Evolutionary conservation across 2,113 vertebrate genomes (phyloP).

Genomic region (Sturnira hondurensis): DNA sequence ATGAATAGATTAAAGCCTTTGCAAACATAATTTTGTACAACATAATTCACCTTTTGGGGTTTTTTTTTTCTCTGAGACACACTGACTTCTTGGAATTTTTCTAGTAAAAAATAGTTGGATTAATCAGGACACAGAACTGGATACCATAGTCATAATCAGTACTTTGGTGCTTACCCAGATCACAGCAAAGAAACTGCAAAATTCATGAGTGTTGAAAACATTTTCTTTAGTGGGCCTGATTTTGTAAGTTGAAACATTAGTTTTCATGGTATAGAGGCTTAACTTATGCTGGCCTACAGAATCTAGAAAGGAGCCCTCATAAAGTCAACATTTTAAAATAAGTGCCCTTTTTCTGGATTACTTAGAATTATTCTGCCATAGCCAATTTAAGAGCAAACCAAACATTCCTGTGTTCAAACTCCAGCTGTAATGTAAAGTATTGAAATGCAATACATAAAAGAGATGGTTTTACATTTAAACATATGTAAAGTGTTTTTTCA

Average conservation of each 20-base stretch:
- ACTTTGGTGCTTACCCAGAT: not conserved
- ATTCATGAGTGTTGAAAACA: not conserved
- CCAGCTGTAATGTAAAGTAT: not conserved
- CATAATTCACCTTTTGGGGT: not conserved
- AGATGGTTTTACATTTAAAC: slow-evolving; percentile 20
- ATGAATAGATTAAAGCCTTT: not conserved
- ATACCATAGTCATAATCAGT: not conserved
- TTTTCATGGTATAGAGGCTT: not conserved
- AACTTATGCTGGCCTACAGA: not conserved
- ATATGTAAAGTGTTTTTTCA: not conserved
- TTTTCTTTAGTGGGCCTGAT: not conserved
- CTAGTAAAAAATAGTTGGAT: not conserved
- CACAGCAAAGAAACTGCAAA: not conserved
- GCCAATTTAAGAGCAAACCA: slow-evolving; percentile 1
- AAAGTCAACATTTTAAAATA: not conserved
- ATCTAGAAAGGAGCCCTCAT: not conserved
- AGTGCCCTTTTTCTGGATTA: not conserved
- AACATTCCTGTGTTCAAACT: not conserved
- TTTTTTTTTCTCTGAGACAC: not conserved
- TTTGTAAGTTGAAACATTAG: not conserved
- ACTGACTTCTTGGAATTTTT: not conserved
- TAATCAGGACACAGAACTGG: not conserved
- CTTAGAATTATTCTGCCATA: not conserved
- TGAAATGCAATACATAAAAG: not conserved
- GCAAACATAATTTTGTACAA: not conserved